Evolutionary conservation across 2,888 invertebrate species (phyloP).

Genomic region (Napeogenes sylphis): DNA sequence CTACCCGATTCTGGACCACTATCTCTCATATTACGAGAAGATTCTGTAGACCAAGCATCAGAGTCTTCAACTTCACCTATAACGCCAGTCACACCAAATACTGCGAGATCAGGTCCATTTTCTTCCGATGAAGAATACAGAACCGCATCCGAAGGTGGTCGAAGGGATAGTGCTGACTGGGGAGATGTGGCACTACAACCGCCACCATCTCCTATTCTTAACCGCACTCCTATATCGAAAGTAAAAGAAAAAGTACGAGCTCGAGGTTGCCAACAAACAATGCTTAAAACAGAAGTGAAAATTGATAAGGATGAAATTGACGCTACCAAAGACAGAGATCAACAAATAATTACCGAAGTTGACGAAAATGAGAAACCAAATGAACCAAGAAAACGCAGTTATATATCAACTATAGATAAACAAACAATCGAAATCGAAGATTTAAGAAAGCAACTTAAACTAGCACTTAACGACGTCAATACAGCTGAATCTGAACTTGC

Average conservation of each 20-base stretch:
- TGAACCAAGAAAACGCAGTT: constrained; percentile 73
- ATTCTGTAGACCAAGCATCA: constrained; percentile 62
- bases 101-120: constrained; percentile 82
- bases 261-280: constrained; percentile 79
- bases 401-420: constrained; percentile 78
- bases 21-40: constrained; percentile 69
- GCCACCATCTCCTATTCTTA: constrained; percentile 79
- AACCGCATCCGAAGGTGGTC: constrained; percentile 89
- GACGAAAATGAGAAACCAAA: constrained; percentile 70
- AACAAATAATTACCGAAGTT: constrained; percentile 52
- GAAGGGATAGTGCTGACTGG: constrained; percentile 91
- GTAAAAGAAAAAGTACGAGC: constrained; percentile 74
- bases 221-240: constrained; percentile 74
- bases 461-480: constrained; percentile 79
- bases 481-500: constrained; percentile 85
- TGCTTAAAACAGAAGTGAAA: constrained; percentile 69
- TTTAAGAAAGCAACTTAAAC: constrained; percentile 82
- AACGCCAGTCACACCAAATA: constrained; percentile 80
- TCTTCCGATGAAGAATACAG: constrained; percentile 93
- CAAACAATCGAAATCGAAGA: constrained; percentile 83
- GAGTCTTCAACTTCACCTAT: constrained; percentile 73
- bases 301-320: constrained; percentile 75
- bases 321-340: constrained; percentile 70
- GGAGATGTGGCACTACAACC: constrained; percentile 78
- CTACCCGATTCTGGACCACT: constrained; percentile 73